Evolutionary conservation across 2,113 vertebrate genomes (phyloP).

Genomic region (Falco punctatus): DNA sequence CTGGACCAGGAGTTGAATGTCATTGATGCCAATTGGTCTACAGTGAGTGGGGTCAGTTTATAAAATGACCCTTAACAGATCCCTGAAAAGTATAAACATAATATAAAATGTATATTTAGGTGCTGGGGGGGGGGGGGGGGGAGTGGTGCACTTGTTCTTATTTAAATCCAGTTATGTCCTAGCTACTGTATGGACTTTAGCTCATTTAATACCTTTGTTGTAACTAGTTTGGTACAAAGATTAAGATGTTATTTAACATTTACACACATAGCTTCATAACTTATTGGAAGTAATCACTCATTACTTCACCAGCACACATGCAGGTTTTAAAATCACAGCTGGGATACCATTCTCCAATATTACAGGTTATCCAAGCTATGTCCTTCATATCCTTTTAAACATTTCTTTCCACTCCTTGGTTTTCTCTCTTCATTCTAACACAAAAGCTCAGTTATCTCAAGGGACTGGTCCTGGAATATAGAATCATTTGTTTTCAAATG

Average conservation of each 20-base stretch:
- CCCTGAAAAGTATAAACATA: neutral
- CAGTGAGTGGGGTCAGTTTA: neutral
- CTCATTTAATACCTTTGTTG: neutral
- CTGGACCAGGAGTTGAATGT: neutral
- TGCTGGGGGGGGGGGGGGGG: rapidly evolving
- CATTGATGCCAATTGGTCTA: neutral
- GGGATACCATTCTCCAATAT: neutral
- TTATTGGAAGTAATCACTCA: neutral
- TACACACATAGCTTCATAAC: neutral
- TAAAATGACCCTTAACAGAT: neutral
- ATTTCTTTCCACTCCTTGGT: neutral
- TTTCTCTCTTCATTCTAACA: neutral
- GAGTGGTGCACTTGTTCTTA: neutral
- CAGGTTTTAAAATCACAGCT: neutral
- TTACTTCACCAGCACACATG: neutral
- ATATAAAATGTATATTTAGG: neutral
- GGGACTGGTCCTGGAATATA: neutral
- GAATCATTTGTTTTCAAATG: slow-evolving; percentile 18
- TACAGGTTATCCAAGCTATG: neutral
- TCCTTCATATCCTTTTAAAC: neutral
- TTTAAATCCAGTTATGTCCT: neutral
- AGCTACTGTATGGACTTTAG: neutral
- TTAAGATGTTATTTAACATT: neutral
- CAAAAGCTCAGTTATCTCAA: neutral
- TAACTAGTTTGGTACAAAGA: neutral